These are phyloP conservation scores for Pelochelys cantorii DNA, from an alignment of 2,797 vertebrate species.

Conservation along the genomic window DNA sequence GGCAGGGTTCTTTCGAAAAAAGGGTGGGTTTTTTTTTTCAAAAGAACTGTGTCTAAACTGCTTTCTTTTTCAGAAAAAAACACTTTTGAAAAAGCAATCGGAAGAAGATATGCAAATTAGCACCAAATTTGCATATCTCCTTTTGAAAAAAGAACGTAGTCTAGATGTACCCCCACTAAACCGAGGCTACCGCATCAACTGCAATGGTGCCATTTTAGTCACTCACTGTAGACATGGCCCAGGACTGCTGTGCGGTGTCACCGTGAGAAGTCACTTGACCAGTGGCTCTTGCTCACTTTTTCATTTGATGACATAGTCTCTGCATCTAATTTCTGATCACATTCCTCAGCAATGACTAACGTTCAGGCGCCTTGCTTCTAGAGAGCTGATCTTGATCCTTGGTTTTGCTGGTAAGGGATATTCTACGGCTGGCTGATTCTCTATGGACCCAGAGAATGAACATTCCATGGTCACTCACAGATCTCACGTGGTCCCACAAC, in stretches of 20 bases:
- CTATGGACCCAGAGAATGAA: background rate
- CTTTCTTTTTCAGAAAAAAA: no score
- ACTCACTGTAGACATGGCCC: no score
- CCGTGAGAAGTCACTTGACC: background rate
- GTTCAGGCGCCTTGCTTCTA: background rate
- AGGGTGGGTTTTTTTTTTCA: no score
- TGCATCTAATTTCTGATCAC: background rate
- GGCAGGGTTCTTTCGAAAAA: no score
- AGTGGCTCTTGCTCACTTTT: background rate
- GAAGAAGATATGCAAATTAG: no score
- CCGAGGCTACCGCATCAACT: no score
- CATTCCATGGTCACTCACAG: background rate
- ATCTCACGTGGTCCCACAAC: background rate
- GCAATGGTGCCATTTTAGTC: no score
- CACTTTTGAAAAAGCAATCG: no score
- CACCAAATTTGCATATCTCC: no score
- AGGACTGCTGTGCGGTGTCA: background rate
- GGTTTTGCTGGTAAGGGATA: background rate
- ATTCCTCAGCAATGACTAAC: background rate
- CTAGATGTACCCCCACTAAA: no score
- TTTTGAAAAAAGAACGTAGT: no score
- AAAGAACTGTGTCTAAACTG: no score
- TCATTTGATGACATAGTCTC: background rate
- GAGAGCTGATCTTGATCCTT: background rate
- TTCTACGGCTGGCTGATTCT: background rate